Evolutionary conservation across 1,140 invertebrate species (phyloP), one percentile per base, ranked within the genome.

Genomic region (Leptinotarsa texana): DNA sequence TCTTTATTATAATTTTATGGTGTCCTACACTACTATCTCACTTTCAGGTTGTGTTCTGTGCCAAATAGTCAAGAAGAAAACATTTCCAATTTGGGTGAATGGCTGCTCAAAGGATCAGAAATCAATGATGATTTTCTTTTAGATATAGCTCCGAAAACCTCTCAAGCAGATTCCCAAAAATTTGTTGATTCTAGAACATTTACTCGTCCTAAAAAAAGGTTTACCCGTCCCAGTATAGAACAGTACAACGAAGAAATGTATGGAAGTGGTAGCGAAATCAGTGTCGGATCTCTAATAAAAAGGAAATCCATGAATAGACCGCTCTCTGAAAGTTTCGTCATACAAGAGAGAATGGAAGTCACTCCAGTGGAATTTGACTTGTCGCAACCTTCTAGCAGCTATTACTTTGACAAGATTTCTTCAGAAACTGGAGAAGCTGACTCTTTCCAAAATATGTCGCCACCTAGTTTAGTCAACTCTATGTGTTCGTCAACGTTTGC

Each of bases 151-250:
- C 51, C 15, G 6, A 57, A 15, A 18, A 67, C 13, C n/a, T 48
- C 57, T 33, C 13, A 76, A 83, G 73, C 72, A 74, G 81, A 65
- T 67, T 81, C 75, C 47, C 82, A 72, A 76, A 85, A 80, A 80
- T 80, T 70, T 66, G 83, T 88, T 15, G 86, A 88, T 74, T 86
- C 87, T 3, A 82, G 87, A 76, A 88, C 87, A 66, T 88, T 88
- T 78, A 88, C 87, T 13, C 83, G 87, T 76, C 84, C 87, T 5
- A 88, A 88, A 77, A 85, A 85, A 79, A 80, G 83, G 42, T 81
- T 81, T 22, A 83, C 66, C 15, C 82, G 85, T 51, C 80, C 84
- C 51, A 86, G 83, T 79, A 85, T 87, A 72, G 86, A 86, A 68
- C 81, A 82, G 75, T 82, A 84, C 68, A 80, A 82, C 63, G 83